phyloP scores from a whole-genome alignment of 2,888 invertebrate genomes.

The Cheilosia impressa region DNA sequence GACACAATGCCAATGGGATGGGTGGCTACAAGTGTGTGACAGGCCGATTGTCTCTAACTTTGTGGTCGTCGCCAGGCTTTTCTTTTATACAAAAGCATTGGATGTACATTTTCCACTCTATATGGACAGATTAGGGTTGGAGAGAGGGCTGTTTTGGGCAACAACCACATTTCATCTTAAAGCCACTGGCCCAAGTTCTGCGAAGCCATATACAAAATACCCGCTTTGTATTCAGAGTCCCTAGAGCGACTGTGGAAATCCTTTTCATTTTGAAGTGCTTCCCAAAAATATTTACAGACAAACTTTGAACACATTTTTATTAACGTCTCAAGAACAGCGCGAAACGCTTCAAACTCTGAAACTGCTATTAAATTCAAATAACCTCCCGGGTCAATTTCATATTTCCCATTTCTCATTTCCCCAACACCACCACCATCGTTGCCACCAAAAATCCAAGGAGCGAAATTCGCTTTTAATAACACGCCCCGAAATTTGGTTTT shows the following conservation, averaged over 20 bases:
- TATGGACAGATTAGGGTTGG: no score
- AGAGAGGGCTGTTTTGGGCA: no score
- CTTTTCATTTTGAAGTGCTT: neutral
- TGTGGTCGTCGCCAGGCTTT: neutral
- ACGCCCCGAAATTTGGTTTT: constrained; percentile 1
- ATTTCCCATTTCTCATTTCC: constrained; percentile 20
- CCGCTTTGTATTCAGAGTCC: neutral
- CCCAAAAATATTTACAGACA: no score
- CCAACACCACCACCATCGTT: neutral
- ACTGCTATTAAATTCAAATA: constrained; percentile 49
- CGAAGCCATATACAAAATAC: neutral
- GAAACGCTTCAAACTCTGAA: constrained; percentile 11
- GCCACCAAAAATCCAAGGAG: constrained; percentile 17
- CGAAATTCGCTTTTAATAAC: constrained; percentile 48
- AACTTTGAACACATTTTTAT: constrained; percentile 13
- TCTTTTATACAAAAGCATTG: no score
- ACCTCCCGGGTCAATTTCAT: constrained; percentile 41
- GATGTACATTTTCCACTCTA: no score
- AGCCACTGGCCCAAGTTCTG: no score
- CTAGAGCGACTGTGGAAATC: neutral
- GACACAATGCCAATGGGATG: neutral
- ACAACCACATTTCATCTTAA: no score
- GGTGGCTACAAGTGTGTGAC: neutral
- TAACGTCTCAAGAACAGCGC: constrained; percentile 41
- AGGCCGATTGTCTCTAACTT: neutral